Conservation (phyloP, 2,113 vertebrate genomes). For the Pygoscelis adeliae region DNA sequence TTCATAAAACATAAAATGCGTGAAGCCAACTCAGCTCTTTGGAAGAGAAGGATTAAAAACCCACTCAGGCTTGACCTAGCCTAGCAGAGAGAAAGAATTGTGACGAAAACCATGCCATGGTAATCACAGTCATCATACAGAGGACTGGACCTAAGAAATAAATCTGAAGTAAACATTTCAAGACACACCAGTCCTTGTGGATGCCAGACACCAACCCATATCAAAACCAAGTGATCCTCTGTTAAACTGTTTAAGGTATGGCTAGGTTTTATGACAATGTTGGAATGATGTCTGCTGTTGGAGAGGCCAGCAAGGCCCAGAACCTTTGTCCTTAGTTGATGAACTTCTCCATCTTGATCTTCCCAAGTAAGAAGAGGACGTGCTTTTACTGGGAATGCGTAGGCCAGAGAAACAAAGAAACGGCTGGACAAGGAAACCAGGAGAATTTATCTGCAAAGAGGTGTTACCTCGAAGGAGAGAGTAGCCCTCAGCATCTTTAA, state of each 20-base stretch:
- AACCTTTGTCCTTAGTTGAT: neutral
- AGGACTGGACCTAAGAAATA: neutral
- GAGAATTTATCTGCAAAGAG: neutral
- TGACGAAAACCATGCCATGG: neutral
- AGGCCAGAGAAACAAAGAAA: neutral
- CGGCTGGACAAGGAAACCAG: neutral
- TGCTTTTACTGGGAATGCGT: neutral
- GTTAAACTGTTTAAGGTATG: neutral
- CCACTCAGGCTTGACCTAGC: neutral
- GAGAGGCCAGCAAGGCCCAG: neutral
- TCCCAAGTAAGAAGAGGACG: neutral
- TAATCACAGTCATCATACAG: neutral
- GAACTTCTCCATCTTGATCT: neutral
- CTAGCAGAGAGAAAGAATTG: neutral
- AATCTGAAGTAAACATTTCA: neutral
- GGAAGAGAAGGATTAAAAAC: neutral
- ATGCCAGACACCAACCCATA: neutral
- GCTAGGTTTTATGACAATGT: fast-evolving
- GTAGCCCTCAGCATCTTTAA: neutral
- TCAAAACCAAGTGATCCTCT: neutral
- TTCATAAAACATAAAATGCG: neutral
- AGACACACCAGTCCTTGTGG: neutral
- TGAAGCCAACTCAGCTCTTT: neutral
- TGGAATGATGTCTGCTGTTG: neutral
- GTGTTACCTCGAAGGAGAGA: neutral